Conservation (phyloP, 1,140 invertebrate species). For the Cydia splendana region DNA sequence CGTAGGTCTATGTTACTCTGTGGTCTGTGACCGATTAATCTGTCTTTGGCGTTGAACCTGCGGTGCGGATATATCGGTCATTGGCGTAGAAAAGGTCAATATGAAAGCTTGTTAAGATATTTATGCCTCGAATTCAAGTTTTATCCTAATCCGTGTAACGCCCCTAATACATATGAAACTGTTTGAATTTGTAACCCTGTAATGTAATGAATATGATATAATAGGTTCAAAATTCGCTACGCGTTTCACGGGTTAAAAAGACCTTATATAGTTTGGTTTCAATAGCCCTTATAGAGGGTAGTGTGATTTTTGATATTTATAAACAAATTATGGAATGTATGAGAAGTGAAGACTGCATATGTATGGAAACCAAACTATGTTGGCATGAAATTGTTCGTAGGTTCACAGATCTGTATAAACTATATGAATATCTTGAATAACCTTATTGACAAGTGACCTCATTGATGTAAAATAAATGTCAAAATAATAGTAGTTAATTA, state of each 20-base stretch:
- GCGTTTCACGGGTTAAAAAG: background rate
- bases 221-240: background rate
- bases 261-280: background rate
- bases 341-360: constrained; percentile 3
- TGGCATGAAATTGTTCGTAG: background rate
- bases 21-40: no score
- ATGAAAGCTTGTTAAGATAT: background rate
- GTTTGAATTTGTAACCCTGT: background rate
- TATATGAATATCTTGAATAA: background rate
- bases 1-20: no score
- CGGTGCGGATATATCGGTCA: no score
- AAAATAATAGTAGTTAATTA: background rate
- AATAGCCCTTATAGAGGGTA: background rate
- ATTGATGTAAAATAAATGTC: background rate
- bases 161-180: no score
- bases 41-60: no score
- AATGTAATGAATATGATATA: background rate
- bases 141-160: no score
- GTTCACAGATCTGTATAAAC: constrained; percentile 13
- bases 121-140: background rate
- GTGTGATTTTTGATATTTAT: constrained; percentile 4
- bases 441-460: background rate
- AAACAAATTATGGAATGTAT: background rate
- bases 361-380: constrained; percentile 3
- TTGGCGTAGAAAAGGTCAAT: no score